Evolutionary conservation across 2,888 invertebrate species (phyloP).

Genomic region (Alloplasta piceator): DNA sequence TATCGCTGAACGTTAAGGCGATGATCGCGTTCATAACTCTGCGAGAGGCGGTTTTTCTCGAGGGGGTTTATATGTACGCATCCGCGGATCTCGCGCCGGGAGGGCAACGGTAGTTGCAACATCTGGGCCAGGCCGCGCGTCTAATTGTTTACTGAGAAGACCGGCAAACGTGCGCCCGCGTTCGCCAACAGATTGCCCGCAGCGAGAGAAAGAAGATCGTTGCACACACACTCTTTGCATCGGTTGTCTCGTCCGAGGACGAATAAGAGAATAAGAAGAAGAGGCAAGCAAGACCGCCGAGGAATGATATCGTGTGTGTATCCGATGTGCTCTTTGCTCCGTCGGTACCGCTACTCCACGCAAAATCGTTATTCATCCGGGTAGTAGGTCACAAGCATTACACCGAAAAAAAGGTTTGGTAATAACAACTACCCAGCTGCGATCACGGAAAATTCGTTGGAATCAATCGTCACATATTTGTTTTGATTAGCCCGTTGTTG

Average conservation of each 20-base stretch:
- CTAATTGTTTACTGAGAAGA: conserved; percentile 76
- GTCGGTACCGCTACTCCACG: conserved; percentile 64
- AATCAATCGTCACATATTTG: too few species aligned
- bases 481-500: too few species aligned
- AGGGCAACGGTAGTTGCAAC: conserved; percentile 71
- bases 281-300: conserved; percentile 1
- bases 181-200: conserved; percentile 39
- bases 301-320: conserved; percentile 5
- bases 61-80: conserved; percentile 27
- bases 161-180: conserved; percentile 49
- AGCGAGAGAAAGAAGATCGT: conserved; percentile 37
- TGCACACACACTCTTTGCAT: conserved; percentile 38
- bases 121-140: conserved; percentile 71
- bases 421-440: too few species aligned
- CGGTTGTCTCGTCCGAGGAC: conserved; percentile 50
- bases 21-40: conserved; percentile 63
- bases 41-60: conserved; percentile 36
- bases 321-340: conserved; percentile 16
- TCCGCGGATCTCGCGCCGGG: conserved; percentile 51
- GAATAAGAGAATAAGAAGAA: conserved; percentile 34
- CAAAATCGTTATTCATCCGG: conserved; percentile 64
- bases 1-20: conserved; percentile 52
- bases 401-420: too few species aligned
- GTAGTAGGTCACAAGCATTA: conserved; percentile 67
- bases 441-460: too few species aligned